Evolutionary conservation across 2,797 vertebrate genomes (phyloP).

Genomic region (Silurus aristotelis): DNA sequence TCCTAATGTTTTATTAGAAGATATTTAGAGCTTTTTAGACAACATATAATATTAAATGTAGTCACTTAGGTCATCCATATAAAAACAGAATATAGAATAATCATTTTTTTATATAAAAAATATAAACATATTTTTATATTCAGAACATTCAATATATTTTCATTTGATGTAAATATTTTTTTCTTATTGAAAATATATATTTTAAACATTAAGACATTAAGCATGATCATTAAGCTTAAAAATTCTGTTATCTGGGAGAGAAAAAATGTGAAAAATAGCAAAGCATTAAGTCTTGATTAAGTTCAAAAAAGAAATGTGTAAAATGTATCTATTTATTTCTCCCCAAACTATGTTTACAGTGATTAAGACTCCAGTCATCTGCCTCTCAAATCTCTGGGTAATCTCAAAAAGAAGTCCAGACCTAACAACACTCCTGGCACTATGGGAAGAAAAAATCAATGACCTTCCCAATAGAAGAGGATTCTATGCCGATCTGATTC

Average conservation of each 20-base stretch:
- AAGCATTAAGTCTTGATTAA: not conserved
- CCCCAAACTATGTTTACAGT: not conserved
- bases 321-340: not conserved
- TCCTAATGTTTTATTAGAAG: not conserved
- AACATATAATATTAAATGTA: not conserved
- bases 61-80: not conserved
- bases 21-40: not conserved
- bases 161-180: not conserved
- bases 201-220: not conserved
- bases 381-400: not conserved
- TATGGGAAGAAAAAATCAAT: conserved; percentile 42
- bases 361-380: conserved; percentile 16
- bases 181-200: not conserved
- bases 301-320: not conserved
- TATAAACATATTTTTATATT: not conserved
- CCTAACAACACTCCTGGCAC: conserved; percentile 29
- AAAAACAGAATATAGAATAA: not conserved
- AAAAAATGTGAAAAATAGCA: not conserved
- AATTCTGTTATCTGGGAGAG: not conserved
- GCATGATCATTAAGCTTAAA: not conserved
- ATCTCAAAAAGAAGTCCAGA: conserved; percentile 15
- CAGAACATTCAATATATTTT: not conserved
- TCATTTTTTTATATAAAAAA: not conserved
- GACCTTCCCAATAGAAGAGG: conserved; percentile 41
- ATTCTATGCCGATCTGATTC: conserved; percentile 41